These are phyloP conservation scores for Eubasilissa splendida DNA, from an alignment of 2,888 invertebrate genomes.

Conservation along the genomic window DNA sequence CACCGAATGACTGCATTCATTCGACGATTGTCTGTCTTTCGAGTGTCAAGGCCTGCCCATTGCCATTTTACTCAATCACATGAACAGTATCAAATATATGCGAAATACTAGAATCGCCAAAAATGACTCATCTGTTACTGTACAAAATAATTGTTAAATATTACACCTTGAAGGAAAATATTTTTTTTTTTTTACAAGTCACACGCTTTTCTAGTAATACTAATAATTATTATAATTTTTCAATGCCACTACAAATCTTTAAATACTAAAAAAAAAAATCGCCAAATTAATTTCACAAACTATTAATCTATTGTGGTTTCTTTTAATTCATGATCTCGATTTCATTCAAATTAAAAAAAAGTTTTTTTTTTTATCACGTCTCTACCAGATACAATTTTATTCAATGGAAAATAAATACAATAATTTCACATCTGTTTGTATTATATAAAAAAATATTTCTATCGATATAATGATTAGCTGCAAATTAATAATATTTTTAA, in stretches of 20 bases:
- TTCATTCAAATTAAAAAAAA: conserved; percentile 37
- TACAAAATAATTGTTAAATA: too few relatives aligned
- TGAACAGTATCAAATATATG: too few relatives aligned
- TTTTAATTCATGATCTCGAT: conserved; percentile 37
- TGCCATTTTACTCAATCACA: too few relatives aligned
- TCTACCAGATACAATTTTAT: conserved; percentile 36
- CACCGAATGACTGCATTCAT: too few relatives aligned
- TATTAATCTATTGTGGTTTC: conserved; percentile 4
- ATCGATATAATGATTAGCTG: too few relatives aligned
- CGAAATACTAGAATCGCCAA: too few relatives aligned
- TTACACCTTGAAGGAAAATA: not conserved
- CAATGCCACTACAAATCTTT: not conserved
- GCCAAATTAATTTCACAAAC: too few relatives aligned
- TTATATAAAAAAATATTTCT: not conserved
- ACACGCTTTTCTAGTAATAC: too few relatives aligned
- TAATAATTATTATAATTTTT: not conserved
- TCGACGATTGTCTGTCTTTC: too few relatives aligned
- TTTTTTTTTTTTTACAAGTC: not conserved
- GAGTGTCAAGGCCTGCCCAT: too few relatives aligned
- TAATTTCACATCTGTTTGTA: conserved; percentile 5
- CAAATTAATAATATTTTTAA: too few relatives aligned
- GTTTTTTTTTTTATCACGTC: conserved; percentile 7
- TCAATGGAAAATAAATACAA: conserved; percentile 19
- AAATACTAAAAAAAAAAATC: not conserved
- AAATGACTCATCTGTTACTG: too few relatives aligned